Percentiles rank a stretch among this genome's conserved stretches.
Conservation (phyloP, 2,888 invertebrate species). For the Formica aserva region DNA sequence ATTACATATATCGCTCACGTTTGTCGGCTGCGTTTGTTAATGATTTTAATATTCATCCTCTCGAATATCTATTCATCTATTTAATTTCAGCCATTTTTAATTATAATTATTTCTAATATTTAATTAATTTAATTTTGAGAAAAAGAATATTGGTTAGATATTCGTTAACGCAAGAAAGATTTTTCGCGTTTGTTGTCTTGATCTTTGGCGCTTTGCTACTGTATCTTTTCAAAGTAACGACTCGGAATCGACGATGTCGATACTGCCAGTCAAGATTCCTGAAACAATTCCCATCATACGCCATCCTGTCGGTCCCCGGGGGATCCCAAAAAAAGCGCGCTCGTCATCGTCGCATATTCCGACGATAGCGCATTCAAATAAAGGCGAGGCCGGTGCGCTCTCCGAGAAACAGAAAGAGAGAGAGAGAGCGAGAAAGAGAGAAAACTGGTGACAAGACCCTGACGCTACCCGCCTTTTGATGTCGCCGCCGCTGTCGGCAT, state of each 20-base stretch:
- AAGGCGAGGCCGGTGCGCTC: constrained; percentile 77
- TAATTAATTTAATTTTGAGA: background rate
- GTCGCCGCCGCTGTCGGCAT: constrained; percentile 84
- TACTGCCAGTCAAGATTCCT: constrained; percentile 47
- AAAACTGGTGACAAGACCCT: constrained; percentile 79
- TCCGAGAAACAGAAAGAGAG: constrained; percentile 55
- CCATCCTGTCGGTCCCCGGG: constrained; percentile 47
- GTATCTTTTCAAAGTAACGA: background rate
- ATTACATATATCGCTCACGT: background rate
- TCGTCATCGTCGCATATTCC: constrained; percentile 74
- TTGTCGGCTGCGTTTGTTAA: background rate
- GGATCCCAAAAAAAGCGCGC: constrained; percentile 64
- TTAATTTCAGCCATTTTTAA: background rate
- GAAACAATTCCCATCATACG: constrained; percentile 54
- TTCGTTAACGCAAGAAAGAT: background rate
- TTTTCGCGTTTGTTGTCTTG: background rate
- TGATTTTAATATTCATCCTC: background rate
- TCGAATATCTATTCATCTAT: background rate
- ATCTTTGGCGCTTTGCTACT: background rate
- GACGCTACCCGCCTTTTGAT: constrained; percentile 82
- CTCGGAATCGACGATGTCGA: constrained; percentile 29
- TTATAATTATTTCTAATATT: background rate
- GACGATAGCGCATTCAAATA: constrained; percentile 82
- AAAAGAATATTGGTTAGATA: background rate
- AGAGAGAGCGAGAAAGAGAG: constrained; percentile 5